Base-by-base conservation (phyloP, 2,797 vertebrate genomes). In the Lycodopsis pacificus region DNA sequence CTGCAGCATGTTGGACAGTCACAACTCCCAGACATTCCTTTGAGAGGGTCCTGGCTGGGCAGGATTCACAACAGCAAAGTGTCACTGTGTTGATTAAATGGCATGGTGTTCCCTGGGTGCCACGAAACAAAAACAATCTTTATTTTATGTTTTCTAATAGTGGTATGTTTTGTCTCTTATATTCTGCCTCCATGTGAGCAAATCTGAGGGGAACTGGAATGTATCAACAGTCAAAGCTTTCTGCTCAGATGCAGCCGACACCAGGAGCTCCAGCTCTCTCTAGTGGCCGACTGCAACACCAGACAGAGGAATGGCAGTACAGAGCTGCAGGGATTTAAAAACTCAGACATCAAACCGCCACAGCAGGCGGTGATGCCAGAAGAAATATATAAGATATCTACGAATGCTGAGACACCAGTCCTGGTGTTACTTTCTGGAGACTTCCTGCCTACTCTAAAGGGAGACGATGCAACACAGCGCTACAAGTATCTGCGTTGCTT, bases 21-120 rank as follows among this genome's bases (percentile, higher is more conserved):
- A 71, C 77, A 73, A 67, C 69, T 89, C 80, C 69, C 73, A 58
- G 89, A 91, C 92, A 91, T 90, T 90, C 90, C 80, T 86, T 56
- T 58, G 2, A 75, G 71, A 83, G 51, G 59, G 44, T 82, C 62
- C 83, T 72, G 67, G 56, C 56, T 56, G 69, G 64, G 51, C 74
- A 83, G 68, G 78, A 77, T 46, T 78, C 53, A 77, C 64, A 65
- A 36, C 64, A 57, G 65, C 22, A 56, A 63, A 74, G 73, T 73
- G 85, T 65, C 74, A 77, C 56, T 30, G 34, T 67, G 69, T 80
- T 38, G 49, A 63, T 59, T 62, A 19, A 54, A 65, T 36, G 74
- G 72, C 85, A 86, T 79, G 6, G 66, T 40, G 44, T 51, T 69
- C 81, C 67, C 73, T 70, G 53, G 15, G 76, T 76, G 74, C 71